Percentiles rank a stretch among this genome's conserved stretches.
Evolutionary conservation across 2,797 vertebrate genomes (phyloP).

Genomic region (Geotrypetes seraphini): DNA sequence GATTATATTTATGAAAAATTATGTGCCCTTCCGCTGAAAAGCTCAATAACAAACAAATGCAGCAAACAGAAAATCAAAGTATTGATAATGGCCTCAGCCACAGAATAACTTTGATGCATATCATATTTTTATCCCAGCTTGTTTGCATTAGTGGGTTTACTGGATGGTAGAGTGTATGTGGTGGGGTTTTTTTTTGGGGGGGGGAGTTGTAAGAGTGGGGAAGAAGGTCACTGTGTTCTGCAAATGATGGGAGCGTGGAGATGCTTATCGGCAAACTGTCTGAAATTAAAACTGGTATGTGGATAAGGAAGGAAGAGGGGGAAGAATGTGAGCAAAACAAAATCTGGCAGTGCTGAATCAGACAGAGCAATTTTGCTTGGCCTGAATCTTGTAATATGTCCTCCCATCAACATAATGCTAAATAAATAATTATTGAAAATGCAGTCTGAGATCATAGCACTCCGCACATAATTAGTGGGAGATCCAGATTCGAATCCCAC

Average conservation of each 20-base stretch:
- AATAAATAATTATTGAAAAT: too few species aligned
- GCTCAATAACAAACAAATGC: conserved; percentile 5
- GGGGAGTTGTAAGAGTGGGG: too few species aligned
- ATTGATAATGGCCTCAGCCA: conserved; percentile 21
- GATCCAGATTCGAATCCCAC: too few species aligned
- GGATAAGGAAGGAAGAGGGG: not conserved
- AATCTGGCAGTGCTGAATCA: too few species aligned
- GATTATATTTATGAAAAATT: conserved; percentile 4
- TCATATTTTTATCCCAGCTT: conserved; percentile 9
- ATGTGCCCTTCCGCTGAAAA: conserved; percentile 12
- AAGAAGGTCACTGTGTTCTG: not conserved
- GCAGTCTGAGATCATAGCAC: too few species aligned
- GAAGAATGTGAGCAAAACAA: not conserved
- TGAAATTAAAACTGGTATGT: not conserved
- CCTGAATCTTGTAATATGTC: too few species aligned
- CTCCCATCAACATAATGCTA: too few species aligned
- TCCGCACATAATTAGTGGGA: too few species aligned
- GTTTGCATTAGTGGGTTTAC: conserved; percentile 11
- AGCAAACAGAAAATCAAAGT: conserved; percentile 23
- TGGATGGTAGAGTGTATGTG: too few species aligned
- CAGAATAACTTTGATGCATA: conserved; percentile 12
- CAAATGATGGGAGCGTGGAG: not conserved
- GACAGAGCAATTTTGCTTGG: too few species aligned
- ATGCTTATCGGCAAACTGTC: not conserved
- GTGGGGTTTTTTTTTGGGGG: too few species aligned